These are phyloP conservation scores for Zeugodacus cucurbitae DNA, from an alignment of 1,140 invertebrate species.

Conservation along the genomic window DNA sequence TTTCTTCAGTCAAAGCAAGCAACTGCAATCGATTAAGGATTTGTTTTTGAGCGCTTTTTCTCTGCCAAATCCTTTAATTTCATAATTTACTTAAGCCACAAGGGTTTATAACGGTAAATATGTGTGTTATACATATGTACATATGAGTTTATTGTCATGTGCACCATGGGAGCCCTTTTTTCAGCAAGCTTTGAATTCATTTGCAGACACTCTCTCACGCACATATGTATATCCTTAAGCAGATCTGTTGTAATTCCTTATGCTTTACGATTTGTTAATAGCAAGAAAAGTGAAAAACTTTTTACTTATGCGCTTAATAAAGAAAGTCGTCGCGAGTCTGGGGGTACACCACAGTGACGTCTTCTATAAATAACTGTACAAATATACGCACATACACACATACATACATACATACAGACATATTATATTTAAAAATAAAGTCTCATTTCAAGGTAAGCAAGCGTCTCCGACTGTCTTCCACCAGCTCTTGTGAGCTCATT, in stretches of 20 bases:
- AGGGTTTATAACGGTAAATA: not conserved
- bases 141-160: not conserved
- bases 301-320: not conserved
- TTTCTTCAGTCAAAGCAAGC: too few species aligned
- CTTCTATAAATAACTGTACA: not conserved
- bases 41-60: not conserved
- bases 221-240: not conserved
- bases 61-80: not conserved
- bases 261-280: not conserved
- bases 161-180: not conserved
- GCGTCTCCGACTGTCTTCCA: not conserved
- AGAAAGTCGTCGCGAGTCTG: not conserved
- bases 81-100: not conserved
- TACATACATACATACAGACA: not conserved
- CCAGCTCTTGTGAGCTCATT: not conserved
- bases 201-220: not conserved
- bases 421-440: not conserved
- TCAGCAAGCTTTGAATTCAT: not conserved
- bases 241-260: not conserved
- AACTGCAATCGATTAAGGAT: not conserved
- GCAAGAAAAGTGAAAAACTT: conserved; percentile 2
- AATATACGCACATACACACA: not conserved
- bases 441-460: not conserved
- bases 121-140: not conserved
- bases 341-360: not conserved